phyloP scores from a whole-genome alignment of 2,113 vertebrate genomes.

The Tenebrosternarchus preto region DNA sequence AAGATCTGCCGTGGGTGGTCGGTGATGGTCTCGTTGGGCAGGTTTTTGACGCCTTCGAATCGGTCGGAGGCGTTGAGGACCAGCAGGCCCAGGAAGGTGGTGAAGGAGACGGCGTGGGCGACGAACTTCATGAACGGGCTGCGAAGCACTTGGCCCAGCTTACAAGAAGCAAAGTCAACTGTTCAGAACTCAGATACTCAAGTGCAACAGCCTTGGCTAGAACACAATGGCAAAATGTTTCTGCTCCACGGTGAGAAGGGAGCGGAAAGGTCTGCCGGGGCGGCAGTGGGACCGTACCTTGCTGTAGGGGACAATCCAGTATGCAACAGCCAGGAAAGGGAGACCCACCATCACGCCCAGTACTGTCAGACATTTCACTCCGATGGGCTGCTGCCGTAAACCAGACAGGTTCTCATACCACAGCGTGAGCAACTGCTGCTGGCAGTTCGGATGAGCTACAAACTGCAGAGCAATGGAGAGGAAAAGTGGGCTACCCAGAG shows the following conservation, averaged over 20 bases:
- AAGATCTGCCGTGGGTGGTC: conserved; percentile 88
- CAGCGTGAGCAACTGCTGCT: conserved; percentile 86
- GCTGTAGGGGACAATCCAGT: conserved; percentile 88
- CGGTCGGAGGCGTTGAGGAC: conserved; percentile 89
- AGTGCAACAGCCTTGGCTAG: background rate
- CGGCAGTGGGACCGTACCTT: conserved; percentile 71
- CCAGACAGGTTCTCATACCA: conserved; percentile 89
- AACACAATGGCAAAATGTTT: background rate
- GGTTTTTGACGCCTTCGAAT: conserved; percentile 81
- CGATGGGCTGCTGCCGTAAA: conserved; percentile 83
- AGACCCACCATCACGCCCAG: conserved; percentile 83
- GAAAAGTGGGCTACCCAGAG: background rate
- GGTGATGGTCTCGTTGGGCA: conserved; percentile 83
- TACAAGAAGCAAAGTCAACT: conserved; percentile 44
- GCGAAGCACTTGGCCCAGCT: conserved; percentile 84
- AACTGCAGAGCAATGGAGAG: conserved; percentile 72
- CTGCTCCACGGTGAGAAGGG: background rate
- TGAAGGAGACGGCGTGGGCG: conserved; percentile 87
- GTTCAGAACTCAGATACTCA: background rate
- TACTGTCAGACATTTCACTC: conserved; percentile 87
- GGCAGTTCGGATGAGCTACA: conserved; percentile 89
- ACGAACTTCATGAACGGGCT: conserved; percentile 93
- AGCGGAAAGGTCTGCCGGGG: background rate
- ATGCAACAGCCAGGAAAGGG: conserved; percentile 83
- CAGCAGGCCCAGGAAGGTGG: conserved; percentile 84